phyloP scores from a whole-genome alignment of 2,113 vertebrate species.

The Neomonachus schauinslandi region DNA sequence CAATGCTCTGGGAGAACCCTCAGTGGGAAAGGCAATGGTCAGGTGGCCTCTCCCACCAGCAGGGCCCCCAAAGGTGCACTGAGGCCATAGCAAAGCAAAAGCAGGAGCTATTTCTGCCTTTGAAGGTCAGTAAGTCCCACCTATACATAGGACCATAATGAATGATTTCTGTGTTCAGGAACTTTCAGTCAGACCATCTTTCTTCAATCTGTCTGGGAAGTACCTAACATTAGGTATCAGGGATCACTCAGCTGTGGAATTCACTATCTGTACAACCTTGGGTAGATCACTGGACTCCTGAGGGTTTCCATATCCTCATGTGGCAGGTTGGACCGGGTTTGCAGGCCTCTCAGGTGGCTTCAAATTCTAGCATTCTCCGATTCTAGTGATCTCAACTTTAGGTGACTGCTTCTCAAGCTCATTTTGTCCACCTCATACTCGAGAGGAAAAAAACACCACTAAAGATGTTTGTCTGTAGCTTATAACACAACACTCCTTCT shows the following conservation, averaged over 20 bases:
- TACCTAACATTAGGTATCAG: background rate
- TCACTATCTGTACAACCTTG: background rate
- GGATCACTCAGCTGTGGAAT: background rate
- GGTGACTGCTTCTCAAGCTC: background rate
- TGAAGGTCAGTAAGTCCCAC: background rate
- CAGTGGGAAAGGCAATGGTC: background rate
- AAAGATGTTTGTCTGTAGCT: background rate
- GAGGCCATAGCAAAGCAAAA: background rate
- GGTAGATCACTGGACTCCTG: background rate
- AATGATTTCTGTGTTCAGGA: too few species aligned
- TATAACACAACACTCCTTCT: background rate
- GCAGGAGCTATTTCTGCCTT: background rate
- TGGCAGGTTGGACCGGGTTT: background rate
- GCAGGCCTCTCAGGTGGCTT: background rate
- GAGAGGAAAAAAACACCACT: background rate
- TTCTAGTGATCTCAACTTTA: background rate
- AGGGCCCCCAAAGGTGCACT: background rate
- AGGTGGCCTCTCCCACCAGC: background rate
- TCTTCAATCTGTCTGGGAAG: background rate
- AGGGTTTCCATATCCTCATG: background rate
- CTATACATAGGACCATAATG: rapidly evolving
- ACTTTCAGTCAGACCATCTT: background rate
- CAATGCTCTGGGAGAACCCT: background rate
- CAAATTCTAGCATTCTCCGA: background rate
- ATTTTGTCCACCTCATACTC: background rate